These are phyloP conservation scores for Orchesella flavescens DNA, from an alignment of 2,888 invertebrate genomes.

Conservation along the genomic window DNA sequence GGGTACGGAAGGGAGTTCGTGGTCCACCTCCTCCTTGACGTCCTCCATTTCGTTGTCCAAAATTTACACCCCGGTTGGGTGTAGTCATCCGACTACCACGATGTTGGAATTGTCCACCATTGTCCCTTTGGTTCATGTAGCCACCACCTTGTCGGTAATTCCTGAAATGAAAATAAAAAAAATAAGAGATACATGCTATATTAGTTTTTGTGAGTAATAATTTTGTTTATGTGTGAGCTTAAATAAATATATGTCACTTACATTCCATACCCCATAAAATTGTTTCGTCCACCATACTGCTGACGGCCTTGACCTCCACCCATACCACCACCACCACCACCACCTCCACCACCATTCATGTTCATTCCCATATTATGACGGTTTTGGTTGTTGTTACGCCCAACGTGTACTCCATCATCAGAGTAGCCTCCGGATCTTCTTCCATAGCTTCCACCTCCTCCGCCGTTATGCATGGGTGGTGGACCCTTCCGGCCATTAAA, in stretches of 20 bases:
- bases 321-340: conserved; percentile 1
- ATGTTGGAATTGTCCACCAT: conserved; percentile 67
- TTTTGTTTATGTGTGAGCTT: neutral
- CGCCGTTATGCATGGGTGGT: conserved; percentile 19
- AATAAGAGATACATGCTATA: conserved; percentile 4
- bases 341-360: neutral
- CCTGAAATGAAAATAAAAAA: conserved; percentile 11
- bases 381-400: conserved; percentile 39
- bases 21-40: conserved; percentile 57
- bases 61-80: conserved; percentile 66
- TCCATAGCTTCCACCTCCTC: conserved; percentile 27
- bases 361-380: neutral
- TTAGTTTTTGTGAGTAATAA: neutral
- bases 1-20: conserved; percentile 59
- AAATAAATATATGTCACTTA: neutral
- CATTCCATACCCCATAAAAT: conserved; percentile 51
- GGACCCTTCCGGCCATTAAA: conserved; percentile 56
- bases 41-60: conserved; percentile 56
- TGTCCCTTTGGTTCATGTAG: conserved; percentile 11
- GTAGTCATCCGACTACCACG: conserved; percentile 66
- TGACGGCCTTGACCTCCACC: conserved; percentile 41
- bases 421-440: neutral
- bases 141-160: conserved; percentile 61
- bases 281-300: conserved; percentile 48
- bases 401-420: conserved; percentile 33